These are phyloP conservation scores for Centropus bengalensis DNA, from an alignment of 2,113 vertebrate genomes.

Conservation along the genomic window DNA sequence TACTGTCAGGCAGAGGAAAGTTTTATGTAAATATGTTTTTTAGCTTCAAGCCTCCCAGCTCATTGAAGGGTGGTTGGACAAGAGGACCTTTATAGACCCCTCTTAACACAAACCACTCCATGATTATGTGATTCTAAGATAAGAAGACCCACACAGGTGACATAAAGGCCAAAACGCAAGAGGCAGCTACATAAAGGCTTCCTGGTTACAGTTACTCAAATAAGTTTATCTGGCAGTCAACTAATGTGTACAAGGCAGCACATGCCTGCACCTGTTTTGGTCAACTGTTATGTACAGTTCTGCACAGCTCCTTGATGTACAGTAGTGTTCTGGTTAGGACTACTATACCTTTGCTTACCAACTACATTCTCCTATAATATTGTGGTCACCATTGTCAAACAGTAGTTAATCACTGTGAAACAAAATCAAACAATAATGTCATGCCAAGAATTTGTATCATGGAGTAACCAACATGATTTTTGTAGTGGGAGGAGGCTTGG, in stretches of 20 bases:
- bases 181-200: neutral
- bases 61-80: no score
- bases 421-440: neutral
- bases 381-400: neutral
- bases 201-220: neutral
- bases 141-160: neutral
- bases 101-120: no score
- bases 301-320: neutral
- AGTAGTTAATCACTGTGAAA: neutral
- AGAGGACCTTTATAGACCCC: no score
- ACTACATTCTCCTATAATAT: neutral
- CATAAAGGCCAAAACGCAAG: neutral
- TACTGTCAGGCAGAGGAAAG: neutral
- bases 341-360: neutral
- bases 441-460: neutral
- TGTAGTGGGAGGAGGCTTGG: neutral
- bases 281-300: accelerated
- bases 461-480: neutral
- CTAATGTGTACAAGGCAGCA: neutral
- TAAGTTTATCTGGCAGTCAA: neutral
- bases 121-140: neutral
- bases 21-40: neutral
- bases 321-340: neutral
- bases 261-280: neutral
- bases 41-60: neutral